Percentiles rank a stretch among this genome's conserved stretches.
Evolutionary conservation across 2,113 vertebrate genomes (phyloP).

Genomic region (Hippocampus mohnikei): DNA sequence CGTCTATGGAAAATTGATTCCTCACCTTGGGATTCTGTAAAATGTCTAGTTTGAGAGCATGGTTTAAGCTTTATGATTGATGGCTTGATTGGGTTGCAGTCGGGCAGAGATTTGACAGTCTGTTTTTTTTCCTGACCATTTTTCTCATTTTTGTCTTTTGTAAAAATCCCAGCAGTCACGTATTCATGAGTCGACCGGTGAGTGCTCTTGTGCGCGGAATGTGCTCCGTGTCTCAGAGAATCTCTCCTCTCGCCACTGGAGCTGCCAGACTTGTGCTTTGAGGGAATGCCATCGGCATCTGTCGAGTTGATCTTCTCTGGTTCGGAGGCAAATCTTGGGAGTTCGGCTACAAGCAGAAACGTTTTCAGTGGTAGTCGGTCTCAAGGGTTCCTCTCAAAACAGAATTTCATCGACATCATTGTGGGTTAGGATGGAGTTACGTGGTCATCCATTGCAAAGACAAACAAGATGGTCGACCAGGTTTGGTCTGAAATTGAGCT

Average conservation of each 20-base stretch:
- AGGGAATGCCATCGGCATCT: constrained; percentile 46
- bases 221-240: constrained; percentile 34
- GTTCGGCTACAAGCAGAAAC: constrained; percentile 75
- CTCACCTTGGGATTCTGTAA: constrained; percentile 42
- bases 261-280: constrained; percentile 43
- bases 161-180: constrained; percentile 15
- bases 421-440: constrained; percentile 72
- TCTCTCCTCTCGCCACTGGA: constrained; percentile 31
- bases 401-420: constrained; percentile 57
- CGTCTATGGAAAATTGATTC: constrained; percentile 33
- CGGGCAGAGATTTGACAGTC: constrained; percentile 14
- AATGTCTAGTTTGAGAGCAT: constrained; percentile 25
- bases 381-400: constrained; percentile 68
- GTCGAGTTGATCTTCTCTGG: constrained; percentile 58
- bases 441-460: constrained; percentile 73
- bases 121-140: constrained; percentile 19
- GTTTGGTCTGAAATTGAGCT: constrained; percentile 65
- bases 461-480: constrained; percentile 75
- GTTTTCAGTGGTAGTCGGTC: constrained; percentile 73
- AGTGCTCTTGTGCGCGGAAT: constrained; percentile 31
- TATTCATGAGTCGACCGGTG: constrained; percentile 33
- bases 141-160: constrained; percentile 20
- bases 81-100: constrained; percentile 25
- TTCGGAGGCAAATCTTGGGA: constrained; percentile 58
- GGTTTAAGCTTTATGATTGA: constrained; percentile 22